Evolutionary conservation across 1,140 invertebrate genomes (phyloP), one percentile per base, ranked within the genome.

Genomic region (Plodia interpunctella): DNA sequence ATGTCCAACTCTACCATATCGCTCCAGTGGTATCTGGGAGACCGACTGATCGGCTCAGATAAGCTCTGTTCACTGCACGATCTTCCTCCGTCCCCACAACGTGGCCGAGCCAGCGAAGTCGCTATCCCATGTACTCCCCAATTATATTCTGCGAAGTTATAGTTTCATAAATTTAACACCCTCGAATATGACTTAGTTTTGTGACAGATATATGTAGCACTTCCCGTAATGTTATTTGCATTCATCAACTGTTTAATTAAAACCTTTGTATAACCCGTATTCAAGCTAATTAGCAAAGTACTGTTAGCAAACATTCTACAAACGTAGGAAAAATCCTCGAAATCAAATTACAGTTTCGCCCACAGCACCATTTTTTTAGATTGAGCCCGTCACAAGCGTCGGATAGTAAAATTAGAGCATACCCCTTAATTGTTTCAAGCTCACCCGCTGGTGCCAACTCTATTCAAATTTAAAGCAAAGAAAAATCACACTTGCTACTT

Each of bases 331-430:
- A 35, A 35, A n/a, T 44, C 15, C 38, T 44, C 38, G 59, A 71
- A 74, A 74, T 69, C 66, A 60, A 68, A 74, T 74, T 65, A 69
- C 60, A 66, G 20, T 64, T 63, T 63, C 60, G 57, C 38, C 52
- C 49, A 64, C 65, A 55, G 53, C 51, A 35, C 64, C 21, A 25
- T 25, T 25, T 72, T 71, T 74, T 71, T 68, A 60, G 61, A 64
- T 62, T 57, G 57, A 54, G 62, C 64, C 64, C 51, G 63, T 60
- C 59, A 52, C 35, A 49, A 49, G 55, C 57, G 54, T 63, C 58
- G 51, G 66, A 64, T 75, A 75, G 69, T 75, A 75, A 75, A 75
- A 75, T 75, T 75, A 75, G 69, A 75, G 59, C 64, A 63, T 60
- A 55, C 38, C 64, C 50, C 63, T 68, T 71, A 74, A 74, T 74